Evolutionary conservation across 1,140 invertebrate genomes (phyloP), one percentile per base, ranked within the genome.

Genomic region (Neodiprion pinetum): DNA sequence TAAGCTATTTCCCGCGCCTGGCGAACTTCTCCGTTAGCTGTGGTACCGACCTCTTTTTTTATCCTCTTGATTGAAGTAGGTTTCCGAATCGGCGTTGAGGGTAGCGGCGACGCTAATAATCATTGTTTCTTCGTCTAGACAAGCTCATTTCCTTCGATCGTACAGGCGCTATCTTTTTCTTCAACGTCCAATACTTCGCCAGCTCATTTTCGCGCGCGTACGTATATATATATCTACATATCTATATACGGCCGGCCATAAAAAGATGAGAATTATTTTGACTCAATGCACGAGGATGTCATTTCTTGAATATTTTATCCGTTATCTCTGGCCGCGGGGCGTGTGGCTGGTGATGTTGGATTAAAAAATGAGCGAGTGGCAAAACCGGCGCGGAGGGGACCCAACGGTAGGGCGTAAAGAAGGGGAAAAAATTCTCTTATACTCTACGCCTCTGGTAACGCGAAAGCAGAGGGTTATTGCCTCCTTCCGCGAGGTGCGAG

Each of bases 291-390:
- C 53, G 53, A 61, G 53, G n/a, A 17, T 61, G 53, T 9, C 53
- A 61, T 61, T 61, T 61, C 53, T 61, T 61, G 53, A 61, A 61
- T 61, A 61, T 61, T 61, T 61, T 61, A 61, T 61, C 53, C n/a
- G 53, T 61, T 61, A 61, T 61, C 53, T 61, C 53, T 61, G 53
- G 11, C n/a, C 53, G 53, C 11, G 53, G 53, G 9, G 53, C 53
- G n/a, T 61, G 53, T 17, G n/a, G 53, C 53, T 61, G 53, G 53
- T 61, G 53, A 61, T 61, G 53, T 61, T 61, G 53, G 53, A 61
- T 61, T 61, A 61, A 61, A 61, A 61, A 17, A 61, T 12, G 53
- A 17, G 53, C n/a, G 11, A 17, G 53, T 61, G 11, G 53, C n/a
- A 1, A 5, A 17, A 17, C n/a, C 11, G 53, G 53, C n/a, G 53